These are phyloP conservation scores for Pholis gunnellus DNA, from an alignment of 2,113 vertebrate species.

Conservation along the genomic window DNA sequence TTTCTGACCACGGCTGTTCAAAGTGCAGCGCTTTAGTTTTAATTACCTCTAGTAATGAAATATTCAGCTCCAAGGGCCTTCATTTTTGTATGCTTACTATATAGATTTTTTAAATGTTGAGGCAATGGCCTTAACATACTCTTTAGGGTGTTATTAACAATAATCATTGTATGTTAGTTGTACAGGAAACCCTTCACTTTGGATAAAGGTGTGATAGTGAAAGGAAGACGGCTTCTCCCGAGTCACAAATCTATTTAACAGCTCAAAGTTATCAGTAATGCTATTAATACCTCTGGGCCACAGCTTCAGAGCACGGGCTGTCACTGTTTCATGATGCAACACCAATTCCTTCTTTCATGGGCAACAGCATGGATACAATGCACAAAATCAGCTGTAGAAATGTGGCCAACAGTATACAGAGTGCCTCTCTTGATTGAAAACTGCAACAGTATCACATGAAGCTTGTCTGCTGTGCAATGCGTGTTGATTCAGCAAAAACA, in stretches of 20 bases:
- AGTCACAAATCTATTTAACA: not conserved
- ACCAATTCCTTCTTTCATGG: not conserved
- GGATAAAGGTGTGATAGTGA: not conserved
- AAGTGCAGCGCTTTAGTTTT: not conserved
- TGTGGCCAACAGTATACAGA: not conserved
- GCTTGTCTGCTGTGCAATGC: constrained; percentile 2
- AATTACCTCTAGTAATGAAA: not conserved
- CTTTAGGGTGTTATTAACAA: not conserved
- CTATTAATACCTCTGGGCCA: not conserved
- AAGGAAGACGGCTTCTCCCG: not conserved
- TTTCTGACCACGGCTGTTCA: not conserved
- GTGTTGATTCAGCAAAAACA: constrained; percentile 21
- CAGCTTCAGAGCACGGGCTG: not conserved
- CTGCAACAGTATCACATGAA: not conserved
- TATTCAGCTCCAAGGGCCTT: not conserved
- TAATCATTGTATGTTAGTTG: not conserved
- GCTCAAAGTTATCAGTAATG: not conserved
- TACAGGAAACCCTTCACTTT: not conserved
- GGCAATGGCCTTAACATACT: not conserved
- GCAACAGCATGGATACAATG: constrained; percentile 9
- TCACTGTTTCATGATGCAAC: constrained; percentile 4
- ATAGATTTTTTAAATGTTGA: not conserved
- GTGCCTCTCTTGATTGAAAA: constrained; percentile 18
- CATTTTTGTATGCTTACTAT: not conserved
- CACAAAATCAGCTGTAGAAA: not conserved